Base-by-base conservation (phyloP, 2,888 invertebrate species). In the Meandrusa payeni region DNA sequence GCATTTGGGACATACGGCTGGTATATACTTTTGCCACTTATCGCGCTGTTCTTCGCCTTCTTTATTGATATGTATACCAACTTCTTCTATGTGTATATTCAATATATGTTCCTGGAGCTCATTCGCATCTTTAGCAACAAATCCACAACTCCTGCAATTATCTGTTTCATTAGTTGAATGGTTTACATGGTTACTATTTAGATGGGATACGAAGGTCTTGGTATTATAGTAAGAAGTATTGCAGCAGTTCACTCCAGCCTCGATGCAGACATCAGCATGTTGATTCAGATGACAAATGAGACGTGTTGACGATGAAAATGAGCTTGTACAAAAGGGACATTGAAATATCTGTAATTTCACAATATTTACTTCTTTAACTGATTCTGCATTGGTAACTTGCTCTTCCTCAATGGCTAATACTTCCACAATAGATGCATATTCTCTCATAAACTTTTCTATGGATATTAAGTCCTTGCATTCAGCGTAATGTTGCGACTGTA, bases 1-100 rank as follows among this genome's bases (percentile, higher is more conserved):
- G 52, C 90, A 90, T 6, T 82, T 76, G 0, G 77, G 71, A 41
- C 90, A 90, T 2, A 72, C 69, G 6, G 78, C 83, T 0, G 81
- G 79, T 7, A 77, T 73, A 40, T 68, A 67, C 45, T 76, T 78
- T 47, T 76, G 76, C 38, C 71, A 64, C 20, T 57, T 61, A 1
- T 54, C 40, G 20, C 55, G 59, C n/a, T 46, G 54, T 5, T 47
- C 19, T 11, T 51, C 5, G 2, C 5, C 36, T 10, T 33, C 33
- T 7, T 46, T 44, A 7, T 39, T 36, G 3, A 54, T 48, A 12
- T 53, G 48, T 4, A 28, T 41, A 3, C 48, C 39, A 1, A 43
- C 33, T 10, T 54, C 50, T 1, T 27, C 15, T 2, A 49, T 31
- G 33, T 69, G 73, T 2, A 19, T 23, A 2, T 51, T 48, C 7